Base-by-base conservation (phyloP, 2,888 invertebrate genomes). In the Trypoxylon attenuatum region DNA sequence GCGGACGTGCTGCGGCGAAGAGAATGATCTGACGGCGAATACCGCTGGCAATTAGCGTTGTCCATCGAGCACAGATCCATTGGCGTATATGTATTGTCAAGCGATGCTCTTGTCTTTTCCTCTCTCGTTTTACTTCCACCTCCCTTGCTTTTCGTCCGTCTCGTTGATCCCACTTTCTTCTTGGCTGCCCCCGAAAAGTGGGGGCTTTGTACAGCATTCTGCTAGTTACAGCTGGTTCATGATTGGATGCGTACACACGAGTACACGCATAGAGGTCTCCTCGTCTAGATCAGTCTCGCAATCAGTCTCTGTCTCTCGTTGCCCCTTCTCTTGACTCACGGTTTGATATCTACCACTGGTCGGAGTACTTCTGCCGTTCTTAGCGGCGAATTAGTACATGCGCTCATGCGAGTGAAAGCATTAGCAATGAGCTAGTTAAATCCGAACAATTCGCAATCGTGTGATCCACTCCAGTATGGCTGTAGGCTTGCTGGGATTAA, bases 371-470 rank as follows among this genome's bases (percentile, higher is more conserved):
- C 16, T 47, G 16, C 47, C 25, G 27, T 25, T n/a, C 16, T 47
- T 25, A 10, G 19, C 16, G 22, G 13, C 22, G 16, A 39, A 38
- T 33, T 57, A 50, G 41, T n/a, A n/a, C n/a, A n/a, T n/a, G n/a
- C n/a, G n/a, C n/a, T n/a, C n/a, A 0, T 21, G 23, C 38, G 22
- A 38, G 38, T 57, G 62, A 51, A 21, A 42, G 25, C 39, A 33
- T 46, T 61, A 41, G 61, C 33, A 46, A 50, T 33, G 23, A 15
- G 45, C 45, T 18, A 23, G 23, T 47, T 71, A 63, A 69, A 69
- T 65, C n/a, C 61, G 52, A 69, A 76, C 71, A 76, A 71, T 72
- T 73, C 51, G 61, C 62, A 70, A 77, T 73, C 69, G 62, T 69
- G 69, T 56, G 61, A 3, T 58, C 65, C 57, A 59, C 56, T 41